Base-by-base conservation (phyloP, 2,797 vertebrate species). In the Gobio occitaniae region DNA sequence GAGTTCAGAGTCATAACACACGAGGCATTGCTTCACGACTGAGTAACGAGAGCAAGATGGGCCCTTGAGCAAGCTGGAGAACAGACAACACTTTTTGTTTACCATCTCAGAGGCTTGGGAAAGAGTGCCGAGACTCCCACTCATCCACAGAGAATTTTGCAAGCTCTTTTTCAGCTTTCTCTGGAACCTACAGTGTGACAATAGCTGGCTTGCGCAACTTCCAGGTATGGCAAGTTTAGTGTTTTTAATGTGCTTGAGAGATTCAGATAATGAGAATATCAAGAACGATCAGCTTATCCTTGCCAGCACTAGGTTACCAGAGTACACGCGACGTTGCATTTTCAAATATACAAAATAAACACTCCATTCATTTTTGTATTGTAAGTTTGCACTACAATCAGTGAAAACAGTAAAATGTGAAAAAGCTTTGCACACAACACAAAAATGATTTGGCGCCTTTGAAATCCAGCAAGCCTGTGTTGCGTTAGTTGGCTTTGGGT, bases 21-120 rank as follows among this genome's bases (percentile, higher is more conserved):
- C 25, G 52, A 78, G 74, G 41, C 74, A 78, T 50, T 7, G 36
- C 63, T 78, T 25, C 63, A n/a, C 25, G n/a, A 56, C 63, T 32
- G 74, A 36, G 17, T 78, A 70, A 68, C 61, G 15, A 69, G 74
- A 84, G 63, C 82, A 78, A 84, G 50, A 38, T 78, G n/a, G 6
- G 7, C 83, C 63, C 65, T 70, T 13, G 2, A 78, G 75, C 65
- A 47, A 44, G 7, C 74, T 29, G n/a, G 47, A 56, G 75, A 48
- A 36, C 8, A 56, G 52, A 59, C 38, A 48, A 70, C 63, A 47
- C 38, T 69, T 82, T 65, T 68, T 68, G 72, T 77, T 76, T 76
- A 83, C 44, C 3, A 50, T 76, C 19, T 77, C 63, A 13, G 65
- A 47, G 12, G 15, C n/a, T 77, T 54, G 65, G 21, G 38, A 41